Percentiles rank a stretch among this genome's conserved stretches.
Conservation (phyloP, 1,140 invertebrate species). For the Odontomachus brunneus region DNA sequence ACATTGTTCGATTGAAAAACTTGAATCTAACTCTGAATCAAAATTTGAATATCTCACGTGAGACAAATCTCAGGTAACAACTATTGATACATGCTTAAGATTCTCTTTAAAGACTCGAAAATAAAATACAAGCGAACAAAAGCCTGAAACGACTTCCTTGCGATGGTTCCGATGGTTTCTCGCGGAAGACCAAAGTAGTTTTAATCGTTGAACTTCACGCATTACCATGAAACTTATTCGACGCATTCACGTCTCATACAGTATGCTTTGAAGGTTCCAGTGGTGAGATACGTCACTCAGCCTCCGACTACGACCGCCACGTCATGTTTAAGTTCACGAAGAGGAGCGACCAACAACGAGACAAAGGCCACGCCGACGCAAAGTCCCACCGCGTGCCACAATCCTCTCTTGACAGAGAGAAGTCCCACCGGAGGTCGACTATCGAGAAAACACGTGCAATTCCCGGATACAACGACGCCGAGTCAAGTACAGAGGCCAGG, state of each 20-base stretch:
- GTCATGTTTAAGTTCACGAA: constrained; percentile 75
- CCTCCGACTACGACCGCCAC: constrained; percentile 78
- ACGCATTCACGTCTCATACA: constrained; percentile 50
- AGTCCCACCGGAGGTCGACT: constrained; percentile 68
- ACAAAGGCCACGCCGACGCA: constrained; percentile 80
- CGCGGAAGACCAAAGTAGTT: background rate
- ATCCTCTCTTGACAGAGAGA: constrained; percentile 70
- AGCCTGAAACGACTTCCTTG: background rate
- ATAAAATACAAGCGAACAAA: too few species aligned
- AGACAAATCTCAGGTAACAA: too few species aligned
- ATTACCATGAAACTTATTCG: background rate
- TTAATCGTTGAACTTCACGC: too few species aligned
- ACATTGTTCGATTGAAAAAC: too few species aligned
- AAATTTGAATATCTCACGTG: too few species aligned
- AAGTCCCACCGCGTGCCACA: constrained; percentile 77
- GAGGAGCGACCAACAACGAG: constrained; percentile 78
- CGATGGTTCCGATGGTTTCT: background rate
- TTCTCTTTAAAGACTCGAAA: too few species aligned
- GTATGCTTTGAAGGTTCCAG: constrained; percentile 73
- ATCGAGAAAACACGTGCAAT: constrained; percentile 82
- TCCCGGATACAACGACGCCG: constrained; percentile 75
- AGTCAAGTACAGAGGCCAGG: constrained; percentile 61
- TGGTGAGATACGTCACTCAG: constrained; percentile 76
- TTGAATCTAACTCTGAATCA: too few species aligned
- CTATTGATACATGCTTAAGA: too few species aligned